Conservation (phyloP, 2,113 vertebrate species). For the Ornithorhynchus anatinus region DNA sequence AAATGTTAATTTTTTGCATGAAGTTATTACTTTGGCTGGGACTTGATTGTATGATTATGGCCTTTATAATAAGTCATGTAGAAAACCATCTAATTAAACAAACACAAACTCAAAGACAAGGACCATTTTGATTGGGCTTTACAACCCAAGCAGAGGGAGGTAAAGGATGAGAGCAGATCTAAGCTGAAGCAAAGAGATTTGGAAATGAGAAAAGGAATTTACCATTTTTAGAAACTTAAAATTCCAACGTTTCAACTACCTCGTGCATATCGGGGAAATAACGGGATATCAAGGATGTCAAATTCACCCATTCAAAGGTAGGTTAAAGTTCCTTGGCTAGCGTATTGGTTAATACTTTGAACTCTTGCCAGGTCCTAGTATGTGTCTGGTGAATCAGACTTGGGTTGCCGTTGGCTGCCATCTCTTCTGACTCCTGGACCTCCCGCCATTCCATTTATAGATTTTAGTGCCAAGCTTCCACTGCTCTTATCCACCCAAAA, state of each 20-base stretch:
- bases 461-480: too few species aligned
- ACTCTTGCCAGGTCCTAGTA: not conserved
- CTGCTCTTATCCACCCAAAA: too few species aligned
- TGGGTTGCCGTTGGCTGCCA: too few species aligned
- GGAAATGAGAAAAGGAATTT: conserved; percentile 11
- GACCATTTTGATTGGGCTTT: conserved; percentile 5
- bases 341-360: not conserved
- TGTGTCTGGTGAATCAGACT: too few species aligned
- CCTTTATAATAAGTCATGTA: conserved; percentile 16
- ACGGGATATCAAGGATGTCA: not conserved
- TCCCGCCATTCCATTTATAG: too few species aligned
- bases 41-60: conserved; percentile 7
- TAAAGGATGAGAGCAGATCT: not conserved
- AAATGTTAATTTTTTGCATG: conserved; percentile 2
- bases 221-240: not conserved
- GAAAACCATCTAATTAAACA: conserved; percentile 25
- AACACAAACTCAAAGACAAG: conserved; percentile 25
- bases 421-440: too few species aligned
- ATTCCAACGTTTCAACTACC: not conserved
- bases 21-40: conserved; percentile 28
- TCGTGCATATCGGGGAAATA: not conserved
- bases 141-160: not conserved
- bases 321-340: not conserved
- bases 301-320: not conserved
- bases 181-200: conserved; percentile 14